Percentiles rank a stretch among this genome's conserved stretches.
Conservation (phyloP, 1,140 invertebrate genomes). For the Drosophila pallidifrons region DNA sequence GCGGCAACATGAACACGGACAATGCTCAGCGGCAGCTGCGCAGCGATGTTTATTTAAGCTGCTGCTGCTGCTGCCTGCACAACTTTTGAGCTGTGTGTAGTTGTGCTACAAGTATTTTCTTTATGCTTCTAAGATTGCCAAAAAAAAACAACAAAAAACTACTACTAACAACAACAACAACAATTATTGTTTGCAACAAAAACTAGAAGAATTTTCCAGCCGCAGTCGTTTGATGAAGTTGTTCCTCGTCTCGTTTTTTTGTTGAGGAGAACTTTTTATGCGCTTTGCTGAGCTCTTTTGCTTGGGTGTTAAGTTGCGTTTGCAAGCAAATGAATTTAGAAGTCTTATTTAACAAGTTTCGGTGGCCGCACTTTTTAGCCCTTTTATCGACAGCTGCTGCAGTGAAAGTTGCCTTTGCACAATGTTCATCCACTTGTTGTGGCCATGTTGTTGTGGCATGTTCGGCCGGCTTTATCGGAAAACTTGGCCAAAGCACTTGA, state of each 20-base stretch:
- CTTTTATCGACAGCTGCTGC: conserved; percentile 65
- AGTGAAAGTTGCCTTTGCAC: conserved; percentile 55
- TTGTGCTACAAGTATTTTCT: conserved; percentile 54
- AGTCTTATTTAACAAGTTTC: conserved; percentile 81
- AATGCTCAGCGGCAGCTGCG: conserved; percentile 24
- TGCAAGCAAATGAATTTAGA: conserved; percentile 77
- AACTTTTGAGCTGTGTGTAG: conserved; percentile 51
- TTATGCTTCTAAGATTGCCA: conserved; percentile 62
- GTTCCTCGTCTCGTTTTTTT: conserved; percentile 45
- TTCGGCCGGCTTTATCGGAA: conserved; percentile 53
- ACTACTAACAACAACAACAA: conserved; percentile 8
- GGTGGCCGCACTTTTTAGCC: conserved; percentile 30
- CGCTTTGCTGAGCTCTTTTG: conserved; percentile 49
- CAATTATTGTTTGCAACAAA: conserved; percentile 16
- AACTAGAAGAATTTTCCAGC: conserved; percentile 37
- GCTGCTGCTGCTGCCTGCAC: conserved; percentile 31
- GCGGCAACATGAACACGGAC: conserved; percentile 28
- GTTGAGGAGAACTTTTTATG: conserved; percentile 54
- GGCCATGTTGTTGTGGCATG: conserved; percentile 47
- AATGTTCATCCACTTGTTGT: conserved; percentile 34
- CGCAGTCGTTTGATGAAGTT: conserved; percentile 76
- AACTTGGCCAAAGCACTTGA: conserved; percentile 44
- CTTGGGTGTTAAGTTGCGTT: conserved; percentile 78
- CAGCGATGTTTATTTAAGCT: conserved; percentile 70
- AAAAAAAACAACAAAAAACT: conserved; percentile 41